Base-by-base conservation (phyloP, 1,140 invertebrate species). In the Ips nitidus region DNA sequence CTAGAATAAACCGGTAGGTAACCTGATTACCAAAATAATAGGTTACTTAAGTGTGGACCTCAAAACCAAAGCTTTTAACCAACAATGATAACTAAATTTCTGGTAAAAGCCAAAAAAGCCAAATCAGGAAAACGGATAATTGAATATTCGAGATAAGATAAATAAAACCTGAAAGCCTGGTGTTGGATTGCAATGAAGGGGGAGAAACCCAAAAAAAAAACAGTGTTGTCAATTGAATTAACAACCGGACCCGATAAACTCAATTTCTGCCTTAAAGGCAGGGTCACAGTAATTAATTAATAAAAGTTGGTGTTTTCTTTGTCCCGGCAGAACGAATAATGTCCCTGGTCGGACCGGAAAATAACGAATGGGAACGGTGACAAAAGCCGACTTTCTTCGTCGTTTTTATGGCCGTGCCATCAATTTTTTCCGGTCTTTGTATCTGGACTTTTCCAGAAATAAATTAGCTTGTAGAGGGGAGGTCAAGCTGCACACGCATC, bases 381-480 rank as follows among this genome's bases (percentile, higher is more conserved):
- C 59, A 62, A 62, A 62, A 62, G 59, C 42, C 45, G 8, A 62
- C 8, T 50, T 5, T 22, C 43, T 62, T 62, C 38, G 8, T 45
- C 36, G 41, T 62, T 62, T 62, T 40, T 50, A 22, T 62, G 5
- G 38, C n/a, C 38, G 5, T 38, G 8, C 42, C 45, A 50, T 62
- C 45, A 62, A 50, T 62, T 62, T 62, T 62, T 50, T 62, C 59
- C 59, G 41, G 22, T 62, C 22, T 62, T 50, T 62, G 59, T 62
- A 62, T 62, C 59, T 38, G 59, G 45, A 62, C 45, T 47, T 62
- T 45, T 47, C 38, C 38, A 22, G 41, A 37, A 62, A 59, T 59
- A 41, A 59, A 59, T 59, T 38, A 55, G 7, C 52, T 37, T 37
- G 37, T 22, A 38, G 22, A 22, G 22, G 22, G 52, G 52, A 37